phyloP scores from a whole-genome alignment of 2,888 invertebrate species.

The Agrotis ipsilon region DNA sequence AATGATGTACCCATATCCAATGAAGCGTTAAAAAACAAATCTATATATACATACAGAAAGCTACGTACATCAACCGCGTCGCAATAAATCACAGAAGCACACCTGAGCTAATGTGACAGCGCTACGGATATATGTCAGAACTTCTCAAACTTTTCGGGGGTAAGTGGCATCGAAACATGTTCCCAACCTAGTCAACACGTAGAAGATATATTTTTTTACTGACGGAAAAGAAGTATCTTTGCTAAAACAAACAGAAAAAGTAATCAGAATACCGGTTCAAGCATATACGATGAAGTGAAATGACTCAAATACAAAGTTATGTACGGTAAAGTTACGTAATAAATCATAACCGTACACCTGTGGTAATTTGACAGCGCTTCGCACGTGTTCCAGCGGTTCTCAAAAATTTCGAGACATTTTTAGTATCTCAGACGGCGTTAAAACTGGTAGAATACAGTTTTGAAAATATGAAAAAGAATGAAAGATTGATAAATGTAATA shows the following conservation, averaged over 20 bases:
- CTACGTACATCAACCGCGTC: not conserved
- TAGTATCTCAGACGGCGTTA: too few species aligned
- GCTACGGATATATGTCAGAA: not conserved
- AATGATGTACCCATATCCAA: not conserved
- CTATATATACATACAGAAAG: not conserved
- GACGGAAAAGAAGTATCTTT: too few species aligned
- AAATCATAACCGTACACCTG: conserved; percentile 40
- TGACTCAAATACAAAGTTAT: too few species aligned
- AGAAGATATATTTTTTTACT: too few species aligned
- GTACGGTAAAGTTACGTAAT: conserved; percentile 15
- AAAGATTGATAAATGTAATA: too few species aligned
- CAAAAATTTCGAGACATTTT: conserved; percentile 15
- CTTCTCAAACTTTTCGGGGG: conserved; percentile 13
- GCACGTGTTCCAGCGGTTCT: conserved; percentile 5
- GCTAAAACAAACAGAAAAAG: too few species aligned
- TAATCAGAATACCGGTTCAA: too few species aligned
- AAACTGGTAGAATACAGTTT: too few species aligned
- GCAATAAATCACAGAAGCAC: conserved; percentile 17
- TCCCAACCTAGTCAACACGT: too few species aligned
- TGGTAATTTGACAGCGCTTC: conserved; percentile 19
- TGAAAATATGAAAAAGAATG: too few species aligned
- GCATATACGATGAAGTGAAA: too few species aligned
- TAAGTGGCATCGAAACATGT: too few species aligned
- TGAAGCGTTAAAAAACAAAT: conserved; percentile 10
- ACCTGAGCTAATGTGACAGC: conserved; percentile 37